Base-by-base conservation (phyloP, 2,888 invertebrate species). In the Gari tellinella region DNA sequence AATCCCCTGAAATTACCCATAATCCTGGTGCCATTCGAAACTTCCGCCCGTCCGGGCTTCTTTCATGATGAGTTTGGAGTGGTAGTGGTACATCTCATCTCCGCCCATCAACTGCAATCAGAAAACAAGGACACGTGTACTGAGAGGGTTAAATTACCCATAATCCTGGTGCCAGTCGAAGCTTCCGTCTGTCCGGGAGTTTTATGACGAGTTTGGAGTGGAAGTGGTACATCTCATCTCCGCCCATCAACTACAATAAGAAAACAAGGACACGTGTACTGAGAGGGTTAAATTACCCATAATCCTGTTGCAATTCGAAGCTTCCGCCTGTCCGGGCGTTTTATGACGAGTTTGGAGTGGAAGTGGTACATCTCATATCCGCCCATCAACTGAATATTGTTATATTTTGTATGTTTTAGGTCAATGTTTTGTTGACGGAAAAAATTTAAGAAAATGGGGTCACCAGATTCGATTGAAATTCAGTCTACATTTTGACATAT, bases 161-260 rank as follows among this genome's bases (percentile, higher is more conserved):
- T 90, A 90, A 66, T 90, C 90, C 66, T 90, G 90, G 65, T 90
- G 90, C 90, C 90, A 90, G 31, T 89, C 83, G 64, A 88, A 88
- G n/a, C 84, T 81, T 8, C 90, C 90, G 15, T 89, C 90, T 12
- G 82, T 85, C 48, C 75, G 72, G 0, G 90, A 89, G 89, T 56
- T 90, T 90, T 87, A 89, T 90, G 85, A 90, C 89, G 46, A 90
- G 80, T 67, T 90, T 90, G 23, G 89, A 88, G 72, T 90, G 90
- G 68, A 90, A 90, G 68, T 90, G 90, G 63, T 90, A 90, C 19
- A 89, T 84, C 62, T 90, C 90, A 57, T 90, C 90, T 5, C 90
- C 90, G 1, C 86, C 88, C 26, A 90, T 73, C 26, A 90, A 58
- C 90, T 90, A 75, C 12, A 58, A 63, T 23, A 12, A 31, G 31